These are phyloP conservation scores for Cyphomyrmex costatus DNA, from an alignment of 1,140 invertebrate species.

Conservation along the genomic window DNA sequence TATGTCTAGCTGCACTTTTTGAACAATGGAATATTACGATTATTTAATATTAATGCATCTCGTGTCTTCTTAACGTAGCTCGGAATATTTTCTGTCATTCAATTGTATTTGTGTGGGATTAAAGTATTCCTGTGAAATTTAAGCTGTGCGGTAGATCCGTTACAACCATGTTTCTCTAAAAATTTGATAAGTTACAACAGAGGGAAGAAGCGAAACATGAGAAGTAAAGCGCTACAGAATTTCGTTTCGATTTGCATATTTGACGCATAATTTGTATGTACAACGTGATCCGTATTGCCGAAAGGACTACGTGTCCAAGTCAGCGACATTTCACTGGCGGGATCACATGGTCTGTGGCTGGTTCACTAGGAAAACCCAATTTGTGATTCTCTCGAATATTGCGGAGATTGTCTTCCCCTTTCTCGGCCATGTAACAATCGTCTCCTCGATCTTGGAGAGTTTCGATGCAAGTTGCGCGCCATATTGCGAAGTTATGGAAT, in stretches of 20 bases:
- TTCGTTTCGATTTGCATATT: constrained; percentile 43
- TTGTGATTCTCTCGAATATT: constrained; percentile 38
- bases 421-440: constrained; percentile 47
- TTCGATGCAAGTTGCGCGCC: constrained; percentile 51
- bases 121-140: neutral
- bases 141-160: neutral
- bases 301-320: constrained; percentile 63
- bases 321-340: constrained; percentile 29
- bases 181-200: neutral
- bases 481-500: constrained; percentile 62
- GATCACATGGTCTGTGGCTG: constrained; percentile 38
- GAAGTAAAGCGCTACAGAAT: constrained; percentile 15
- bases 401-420: constrained; percentile 44
- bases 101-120: neutral
- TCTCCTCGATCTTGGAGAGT: constrained; percentile 41
- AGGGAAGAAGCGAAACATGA: too few relatives aligned
- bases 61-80: neutral
- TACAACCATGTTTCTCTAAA: neutral
- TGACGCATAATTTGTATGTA: constrained; percentile 49
- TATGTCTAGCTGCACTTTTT: neutral
- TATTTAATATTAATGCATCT: neutral
- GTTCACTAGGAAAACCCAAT: constrained; percentile 45
- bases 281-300: constrained; percentile 32
- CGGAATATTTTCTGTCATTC: neutral
- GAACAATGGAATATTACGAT: neutral